Percentiles rank a stretch among this genome's conserved stretches.
Conservation (phyloP, 2,888 invertebrate species). For the Cosmia trapezina region DNA sequence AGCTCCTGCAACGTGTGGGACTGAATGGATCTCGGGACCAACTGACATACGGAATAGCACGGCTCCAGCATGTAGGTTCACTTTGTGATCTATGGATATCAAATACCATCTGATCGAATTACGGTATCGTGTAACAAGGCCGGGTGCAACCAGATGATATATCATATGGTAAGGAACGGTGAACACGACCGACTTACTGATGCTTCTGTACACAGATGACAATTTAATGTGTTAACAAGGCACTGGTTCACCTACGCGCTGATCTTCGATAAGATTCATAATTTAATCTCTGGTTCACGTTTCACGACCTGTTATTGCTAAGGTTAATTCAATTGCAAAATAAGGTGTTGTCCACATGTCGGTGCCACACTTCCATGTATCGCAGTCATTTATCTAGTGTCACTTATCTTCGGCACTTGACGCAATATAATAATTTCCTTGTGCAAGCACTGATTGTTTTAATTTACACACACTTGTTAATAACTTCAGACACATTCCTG, state of each 20-base stretch:
- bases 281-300: constrained; percentile 72
- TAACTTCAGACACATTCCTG: constrained; percentile 21
- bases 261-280: constrained; percentile 75
- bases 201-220: constrained; percentile 68
- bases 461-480: constrained; percentile 64
- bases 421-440: constrained; percentile 48
- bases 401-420: constrained; percentile 62
- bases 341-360: constrained; percentile 28
- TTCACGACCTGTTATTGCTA: constrained; percentile 54
- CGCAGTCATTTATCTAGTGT: constrained; percentile 42
- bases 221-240: constrained; percentile 70
- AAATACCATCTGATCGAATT: constrained; percentile 80
- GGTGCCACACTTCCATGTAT: constrained; percentile 39
- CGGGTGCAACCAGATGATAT: constrained; percentile 83
- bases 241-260: constrained; percentile 70
- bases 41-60: constrained; percentile 77
- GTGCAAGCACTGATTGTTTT: constrained; percentile 61
- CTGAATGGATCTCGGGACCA: constrained; percentile 71
- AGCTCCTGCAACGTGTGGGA: constrained; percentile 74
- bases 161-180: constrained; percentile 86
- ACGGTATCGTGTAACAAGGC: constrained; percentile 86
- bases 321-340: constrained; percentile 47
- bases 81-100: constrained; percentile 81
- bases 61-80: constrained; percentile 79
- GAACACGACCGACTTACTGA: constrained; percentile 81